Conservation (phyloP, 2,888 invertebrate genomes). For the Agrotis segetum region DNA sequence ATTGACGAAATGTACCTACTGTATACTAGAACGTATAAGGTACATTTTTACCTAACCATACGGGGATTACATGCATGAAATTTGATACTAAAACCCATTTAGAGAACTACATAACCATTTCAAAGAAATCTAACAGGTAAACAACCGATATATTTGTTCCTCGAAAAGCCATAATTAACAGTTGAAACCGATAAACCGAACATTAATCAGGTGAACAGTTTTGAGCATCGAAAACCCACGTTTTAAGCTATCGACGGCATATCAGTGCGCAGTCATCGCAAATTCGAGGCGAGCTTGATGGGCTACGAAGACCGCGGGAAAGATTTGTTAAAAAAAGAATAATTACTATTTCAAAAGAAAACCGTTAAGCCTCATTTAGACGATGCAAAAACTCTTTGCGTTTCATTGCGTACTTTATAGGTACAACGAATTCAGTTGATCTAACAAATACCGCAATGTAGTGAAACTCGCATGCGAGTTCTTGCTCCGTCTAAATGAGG, state of each 20-base stretch:
- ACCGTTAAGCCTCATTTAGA: no score
- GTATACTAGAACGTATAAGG: no score
- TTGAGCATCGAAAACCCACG: constrained; percentile 86
- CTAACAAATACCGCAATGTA: no score
- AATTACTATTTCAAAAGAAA: no score
- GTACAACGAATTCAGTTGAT: no score
- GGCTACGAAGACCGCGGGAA: constrained; percentile 56
- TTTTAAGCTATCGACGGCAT: constrained; percentile 73
- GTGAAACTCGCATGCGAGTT: no score
- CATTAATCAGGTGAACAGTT: constrained; percentile 87
- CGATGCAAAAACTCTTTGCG: no score
- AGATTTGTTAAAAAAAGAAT: background rate
- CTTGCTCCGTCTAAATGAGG: no score
- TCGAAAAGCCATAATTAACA: constrained; percentile 68
- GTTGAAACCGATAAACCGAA: constrained; percentile 70
- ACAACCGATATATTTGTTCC: constrained; percentile 28
- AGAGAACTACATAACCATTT: background rate
- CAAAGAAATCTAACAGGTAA: constrained; percentile 26
- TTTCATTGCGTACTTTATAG: no score
- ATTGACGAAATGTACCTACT: no score
- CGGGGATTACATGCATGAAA: no score
- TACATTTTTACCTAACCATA: no score
- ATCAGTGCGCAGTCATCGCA: constrained; percentile 79
- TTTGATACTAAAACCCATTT: background rate
- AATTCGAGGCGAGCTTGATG: constrained; percentile 68